Evolutionary conservation across 2,888 invertebrate genomes (phyloP).

Genomic region (Cheilosia vulpina): DNA sequence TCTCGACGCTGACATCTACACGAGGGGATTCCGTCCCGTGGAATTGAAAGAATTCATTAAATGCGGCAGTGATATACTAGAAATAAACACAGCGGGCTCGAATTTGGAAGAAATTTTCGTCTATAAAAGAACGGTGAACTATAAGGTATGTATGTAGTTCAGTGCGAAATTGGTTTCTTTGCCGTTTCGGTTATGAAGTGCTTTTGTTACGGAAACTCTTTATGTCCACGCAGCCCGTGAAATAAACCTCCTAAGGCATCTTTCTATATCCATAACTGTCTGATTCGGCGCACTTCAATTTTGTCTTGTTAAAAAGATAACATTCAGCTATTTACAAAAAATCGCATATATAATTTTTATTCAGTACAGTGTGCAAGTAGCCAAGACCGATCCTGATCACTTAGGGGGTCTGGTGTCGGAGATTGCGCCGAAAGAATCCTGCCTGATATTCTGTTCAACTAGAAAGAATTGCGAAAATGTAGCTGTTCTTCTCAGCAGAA

Average conservation of each 20-base stretch:
- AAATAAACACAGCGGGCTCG: slow-evolving; percentile 84
- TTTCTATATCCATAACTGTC: too few relatives aligned
- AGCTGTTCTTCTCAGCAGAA: slow-evolving; percentile 89
- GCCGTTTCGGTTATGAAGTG: too few relatives aligned
- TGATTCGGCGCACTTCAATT: too few relatives aligned
- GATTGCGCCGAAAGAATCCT: slow-evolving; percentile 91
- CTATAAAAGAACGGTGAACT: slow-evolving; percentile 84
- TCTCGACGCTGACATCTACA: slow-evolving; percentile 91
- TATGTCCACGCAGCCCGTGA: too few relatives aligned
- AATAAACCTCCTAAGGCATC: too few relatives aligned
- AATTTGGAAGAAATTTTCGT: slow-evolving; percentile 85
- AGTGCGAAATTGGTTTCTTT: background rate
- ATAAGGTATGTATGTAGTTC: slow-evolving; percentile 78
- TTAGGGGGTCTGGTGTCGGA: slow-evolving; percentile 92
- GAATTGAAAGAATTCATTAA: slow-evolving; percentile 93
- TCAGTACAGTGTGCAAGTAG: slow-evolving; percentile 87
- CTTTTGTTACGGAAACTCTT: too few relatives aligned
- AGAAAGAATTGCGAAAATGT: slow-evolving; percentile 97
- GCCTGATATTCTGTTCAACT: slow-evolving; percentile 96
- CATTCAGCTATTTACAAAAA: too few relatives aligned
- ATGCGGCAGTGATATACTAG: slow-evolving; percentile 86
- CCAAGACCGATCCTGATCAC: slow-evolving; percentile 90
- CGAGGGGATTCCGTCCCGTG: slow-evolving; percentile 94
- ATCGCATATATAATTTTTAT: slow-evolving; percentile 33
- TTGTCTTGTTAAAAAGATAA: too few relatives aligned